Percentiles rank a stretch among this genome's conserved stretches.
Conservation (phyloP, 92 coral and sea anemone species). For the Palythoa caribaeorum region DNA sequence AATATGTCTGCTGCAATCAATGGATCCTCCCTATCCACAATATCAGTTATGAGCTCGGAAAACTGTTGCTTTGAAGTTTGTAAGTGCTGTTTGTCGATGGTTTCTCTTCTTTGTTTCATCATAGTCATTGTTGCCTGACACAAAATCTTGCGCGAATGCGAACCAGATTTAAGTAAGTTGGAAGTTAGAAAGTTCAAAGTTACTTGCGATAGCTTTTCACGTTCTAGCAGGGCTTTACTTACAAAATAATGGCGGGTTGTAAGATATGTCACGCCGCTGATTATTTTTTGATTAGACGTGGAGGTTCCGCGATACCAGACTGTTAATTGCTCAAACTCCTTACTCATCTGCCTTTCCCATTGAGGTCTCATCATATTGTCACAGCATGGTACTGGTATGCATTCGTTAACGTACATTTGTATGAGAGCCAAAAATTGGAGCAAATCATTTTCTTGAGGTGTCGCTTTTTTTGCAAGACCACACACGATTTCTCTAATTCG, state of each 20-base stretch:
- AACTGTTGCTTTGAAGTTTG: conserved; percentile 36
- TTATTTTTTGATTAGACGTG: conserved; percentile 17
- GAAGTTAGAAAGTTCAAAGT: conserved; percentile 28
- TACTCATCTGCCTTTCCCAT: conserved; percentile 26
- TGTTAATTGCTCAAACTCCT: conserved; percentile 43
- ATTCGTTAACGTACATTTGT: conserved; percentile 36
- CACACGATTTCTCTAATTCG: conserved; percentile 36
- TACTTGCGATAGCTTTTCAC: conserved; percentile 36
- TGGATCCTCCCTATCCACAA: conserved; percentile 16
- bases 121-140: conserved; percentile 35
- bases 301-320: conserved; percentile 29
- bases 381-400: conserved; percentile 46
- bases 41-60: conserved; percentile 38
- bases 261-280: conserved; percentile 33
- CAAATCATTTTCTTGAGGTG: conserved; percentile 27
- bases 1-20: conserved; percentile 31
- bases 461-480: conserved; percentile 31
- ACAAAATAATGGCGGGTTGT: conserved; percentile 38
- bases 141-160: conserved; percentile 33
- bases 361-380: conserved; percentile 33
- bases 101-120: conserved; percentile 48
- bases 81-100: conserved; percentile 14
- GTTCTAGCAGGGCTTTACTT: conserved; percentile 36
- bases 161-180: conserved; percentile 9
- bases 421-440: conserved; percentile 32